Base-by-base conservation (phyloP, 2,113 vertebrate genomes). In the Oncorhynchus clarkii region DNA sequence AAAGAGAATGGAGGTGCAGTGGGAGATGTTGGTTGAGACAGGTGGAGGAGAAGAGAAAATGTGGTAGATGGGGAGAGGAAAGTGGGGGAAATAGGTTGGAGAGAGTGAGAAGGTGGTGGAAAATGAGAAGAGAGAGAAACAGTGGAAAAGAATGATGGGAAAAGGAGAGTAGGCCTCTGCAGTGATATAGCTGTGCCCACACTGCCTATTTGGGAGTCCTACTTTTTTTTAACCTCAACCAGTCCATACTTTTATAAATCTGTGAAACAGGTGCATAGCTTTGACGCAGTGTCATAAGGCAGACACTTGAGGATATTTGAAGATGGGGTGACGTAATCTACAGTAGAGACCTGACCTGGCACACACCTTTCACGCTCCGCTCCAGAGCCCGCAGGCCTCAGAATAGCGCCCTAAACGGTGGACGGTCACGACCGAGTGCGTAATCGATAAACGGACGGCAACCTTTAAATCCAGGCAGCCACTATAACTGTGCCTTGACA, bases 391-490 rank as follows among this genome's bases (percentile, higher is more conserved):
- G 60, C 60, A 3, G 60, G 60, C 60, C 24, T 22, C n/a, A 22
- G 3, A 26, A 64, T 24, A 26, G n/a, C 16, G 57, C 60, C 12
- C 60, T 64, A 22, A 64, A 22, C 8, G 2, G 18, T 29, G 14
- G 16, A 31, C 16, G 13, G 45, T 77, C 78, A 80, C 68, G 69
- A 51, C 45, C 5, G 18, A 67, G 29, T 80, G 78, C 73, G 49
- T 39, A 24, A 67, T 22, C 48, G 27, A 26, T 22, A n/a, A 64
- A 11, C 20, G 9, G 8, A 12, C 7, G 8, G 51, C 51, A 54
- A 7, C 49, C 14, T 51, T 64, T 64, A n/a, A 64, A 64, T 64
- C 22, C n/a, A 64, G 11, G 22, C 9, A 24, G 24, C n/a, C 20
- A 64, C 60, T 64, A 3, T 22, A 64, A 24, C 20, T 64, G 20